phyloP scores from a whole-genome alignment of 2,113 vertebrate genomes.

The Saccopteryx leptura region DNA sequence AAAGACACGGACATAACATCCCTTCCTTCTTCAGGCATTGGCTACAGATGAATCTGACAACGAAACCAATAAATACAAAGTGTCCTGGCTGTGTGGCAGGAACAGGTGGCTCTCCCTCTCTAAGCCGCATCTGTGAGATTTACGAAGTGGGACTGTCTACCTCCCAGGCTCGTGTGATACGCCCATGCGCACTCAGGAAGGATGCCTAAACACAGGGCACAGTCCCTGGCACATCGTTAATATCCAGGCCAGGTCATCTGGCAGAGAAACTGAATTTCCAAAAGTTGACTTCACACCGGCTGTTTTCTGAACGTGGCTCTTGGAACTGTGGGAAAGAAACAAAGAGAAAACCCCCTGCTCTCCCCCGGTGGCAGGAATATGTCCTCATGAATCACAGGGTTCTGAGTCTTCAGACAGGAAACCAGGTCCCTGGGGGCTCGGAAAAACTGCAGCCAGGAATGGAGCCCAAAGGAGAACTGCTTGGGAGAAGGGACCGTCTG shows the following conservation, averaged over 20 bases:
- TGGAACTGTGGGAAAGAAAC: conserved; percentile 14
- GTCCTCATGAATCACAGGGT: conserved; percentile 31
- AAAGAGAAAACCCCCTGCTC: conserved; percentile 35
- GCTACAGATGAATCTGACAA: neutral
- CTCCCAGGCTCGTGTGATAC: neutral
- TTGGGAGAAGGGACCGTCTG: neutral
- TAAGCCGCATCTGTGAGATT: neutral
- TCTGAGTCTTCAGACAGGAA: conserved; percentile 62
- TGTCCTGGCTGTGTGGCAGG: neutral
- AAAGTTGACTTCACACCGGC: conserved; percentile 13
- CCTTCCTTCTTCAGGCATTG: neutral
- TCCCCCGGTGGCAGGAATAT: neutral
- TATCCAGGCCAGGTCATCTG: neutral
- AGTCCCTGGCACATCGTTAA: neutral
- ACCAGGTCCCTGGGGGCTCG: neutral
- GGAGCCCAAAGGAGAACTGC: neutral
- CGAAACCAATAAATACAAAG: neutral
- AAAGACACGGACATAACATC: neutral
- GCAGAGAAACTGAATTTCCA: neutral
- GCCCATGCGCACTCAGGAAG: neutral
- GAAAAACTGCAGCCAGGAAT: neutral
- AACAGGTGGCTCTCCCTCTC: neutral
- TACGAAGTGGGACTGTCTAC: neutral
- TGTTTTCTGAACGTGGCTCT: conserved; percentile 40
- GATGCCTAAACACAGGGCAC: neutral